Conservation (phyloP, 2,113 vertebrate species). For the Seriola quinqueradiata region DNA sequence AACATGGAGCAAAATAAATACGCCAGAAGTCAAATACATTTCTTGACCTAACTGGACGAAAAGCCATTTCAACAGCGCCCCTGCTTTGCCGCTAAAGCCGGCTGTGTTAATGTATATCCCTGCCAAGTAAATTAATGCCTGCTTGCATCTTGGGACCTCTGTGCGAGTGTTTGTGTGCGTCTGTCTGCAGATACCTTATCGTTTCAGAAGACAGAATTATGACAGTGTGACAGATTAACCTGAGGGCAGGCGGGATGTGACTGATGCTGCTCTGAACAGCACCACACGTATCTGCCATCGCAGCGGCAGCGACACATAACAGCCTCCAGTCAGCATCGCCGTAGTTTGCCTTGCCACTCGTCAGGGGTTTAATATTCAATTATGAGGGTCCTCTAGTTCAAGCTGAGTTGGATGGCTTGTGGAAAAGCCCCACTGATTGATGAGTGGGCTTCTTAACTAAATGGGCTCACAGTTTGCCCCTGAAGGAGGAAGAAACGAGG, state of each 20-base stretch:
- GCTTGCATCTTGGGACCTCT: slow-evolving; percentile 28
- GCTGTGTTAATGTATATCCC: slow-evolving; percentile 17
- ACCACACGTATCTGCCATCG: slow-evolving; percentile 20
- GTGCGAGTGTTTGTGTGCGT: background rate
- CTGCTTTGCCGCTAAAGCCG: slow-evolving; percentile 11
- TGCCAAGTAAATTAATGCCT: slow-evolving; percentile 35
- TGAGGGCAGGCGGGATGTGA: slow-evolving; percentile 24
- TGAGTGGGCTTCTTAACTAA: slow-evolving; percentile 56
- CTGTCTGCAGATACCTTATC: slow-evolving; percentile 31
- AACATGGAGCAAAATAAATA: slow-evolving; percentile 27
- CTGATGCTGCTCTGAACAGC: slow-evolving; percentile 10
- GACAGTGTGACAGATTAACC: slow-evolving; percentile 61
- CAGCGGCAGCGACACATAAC: slow-evolving; percentile 15
- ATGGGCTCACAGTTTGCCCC: slow-evolving; percentile 51
- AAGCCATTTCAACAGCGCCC: background rate
- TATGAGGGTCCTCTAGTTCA: slow-evolving; percentile 64
- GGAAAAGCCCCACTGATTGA: slow-evolving; percentile 58
- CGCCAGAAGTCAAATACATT: slow-evolving; percentile 14
- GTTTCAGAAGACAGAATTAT: slow-evolving; percentile 42
- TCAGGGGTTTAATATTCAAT: slow-evolving; percentile 74
- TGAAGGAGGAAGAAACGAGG: slow-evolving; percentile 45
- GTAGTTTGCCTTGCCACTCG: slow-evolving; percentile 53
- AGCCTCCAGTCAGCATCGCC: slow-evolving; percentile 45
- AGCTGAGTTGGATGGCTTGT: slow-evolving; percentile 55
- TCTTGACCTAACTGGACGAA: slow-evolving; percentile 18